Base-by-base conservation (phyloP, 2,797 vertebrate species). In the Ara ararauna region DNA sequence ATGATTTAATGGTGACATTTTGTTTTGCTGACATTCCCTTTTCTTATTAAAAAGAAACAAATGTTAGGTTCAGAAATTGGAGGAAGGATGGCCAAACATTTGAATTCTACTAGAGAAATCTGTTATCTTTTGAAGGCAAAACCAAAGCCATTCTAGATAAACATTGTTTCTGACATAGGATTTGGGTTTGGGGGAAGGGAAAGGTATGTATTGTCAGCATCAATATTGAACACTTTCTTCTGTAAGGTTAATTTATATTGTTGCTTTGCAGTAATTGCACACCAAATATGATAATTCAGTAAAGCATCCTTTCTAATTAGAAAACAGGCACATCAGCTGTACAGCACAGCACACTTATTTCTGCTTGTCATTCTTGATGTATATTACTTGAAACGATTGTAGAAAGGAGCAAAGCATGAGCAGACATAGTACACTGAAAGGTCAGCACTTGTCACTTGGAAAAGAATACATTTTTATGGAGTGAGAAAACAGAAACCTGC, bases 1-100 rank as follows among this genome's bases (percentile, higher is more conserved):
- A 98, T 99, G 98, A 99, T 99, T 99, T 99, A 99, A 99, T 97
- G 98, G 97, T 98, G 98, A 98, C 98, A 99, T 99, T 99, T 99
- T 98, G 98, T 99, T 99, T 99, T 98, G 99, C 99, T 99, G 99
- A 99, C 98, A 98, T 98, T 96, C 92, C 85, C 95, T 97, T 98
- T 97, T 97, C 96, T 97, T 98, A 98, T 96, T 98, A 95, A 97
- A 97, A 97, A 96, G 96, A 98, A 97, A 98, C 96, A 86, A 96
- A 97, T 97, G 95, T 96, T 97, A 94, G 90, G 85, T 93, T 95
- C 96, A 73, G 81, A 96, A 95, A 94, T 95, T 97, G 98, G 97
- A 96, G 97, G 96, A 98, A 98, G 97, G 94, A 97, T 98, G 97
- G 96, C 97, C 98, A 98, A 97, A 98, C 98, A 98, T 98, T 98